A percentile compares a stretch with the other conserved stretches of the same genome.
These are phyloP conservation scores for Rotaria macrura DNA, from an alignment of 2,888 invertebrate genomes.

Conservation along the genomic window DNA sequence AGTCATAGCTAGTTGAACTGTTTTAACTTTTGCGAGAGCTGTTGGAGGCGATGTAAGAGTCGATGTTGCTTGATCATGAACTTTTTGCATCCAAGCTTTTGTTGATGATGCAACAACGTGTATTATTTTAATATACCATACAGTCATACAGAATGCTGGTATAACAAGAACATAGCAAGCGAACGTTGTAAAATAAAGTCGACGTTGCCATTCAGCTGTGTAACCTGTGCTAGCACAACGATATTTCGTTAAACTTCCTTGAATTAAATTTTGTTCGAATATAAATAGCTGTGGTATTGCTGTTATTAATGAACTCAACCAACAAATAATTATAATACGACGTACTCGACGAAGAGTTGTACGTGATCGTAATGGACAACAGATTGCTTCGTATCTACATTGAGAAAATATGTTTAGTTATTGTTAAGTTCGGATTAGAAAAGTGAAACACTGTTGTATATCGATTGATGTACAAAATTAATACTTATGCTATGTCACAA, in stretches of 20 bases:
- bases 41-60: constrained; percentile 39
- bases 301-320: constrained; percentile 48
- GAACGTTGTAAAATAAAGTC: constrained; percentile 50
- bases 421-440: too few species aligned
- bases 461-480: too few species aligned
- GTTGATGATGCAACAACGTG: constrained; percentile 37
- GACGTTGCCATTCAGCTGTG: constrained; percentile 50
- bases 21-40: constrained; percentile 42
- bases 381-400: constrained; percentile 9
- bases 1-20: constrained; percentile 50
- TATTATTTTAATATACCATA: constrained; percentile 50
- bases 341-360: neutral
- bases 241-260: constrained; percentile 37
- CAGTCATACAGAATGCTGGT: constrained; percentile 49
- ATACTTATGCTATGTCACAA: too few species aligned
- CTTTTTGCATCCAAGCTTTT: neutral
- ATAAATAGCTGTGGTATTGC: constrained; percentile 50
- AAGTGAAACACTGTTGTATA: too few species aligned
- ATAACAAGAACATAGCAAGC: constrained; percentile 49
- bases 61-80: neutral
- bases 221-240: constrained; percentile 49
- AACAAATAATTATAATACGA: constrained; percentile 43
- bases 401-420: neutral
- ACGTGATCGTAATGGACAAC: neutral
- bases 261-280: constrained; percentile 41